Conservation (phyloP, 2,797 vertebrate genomes). For the Microhierax caerulescens region DNA sequence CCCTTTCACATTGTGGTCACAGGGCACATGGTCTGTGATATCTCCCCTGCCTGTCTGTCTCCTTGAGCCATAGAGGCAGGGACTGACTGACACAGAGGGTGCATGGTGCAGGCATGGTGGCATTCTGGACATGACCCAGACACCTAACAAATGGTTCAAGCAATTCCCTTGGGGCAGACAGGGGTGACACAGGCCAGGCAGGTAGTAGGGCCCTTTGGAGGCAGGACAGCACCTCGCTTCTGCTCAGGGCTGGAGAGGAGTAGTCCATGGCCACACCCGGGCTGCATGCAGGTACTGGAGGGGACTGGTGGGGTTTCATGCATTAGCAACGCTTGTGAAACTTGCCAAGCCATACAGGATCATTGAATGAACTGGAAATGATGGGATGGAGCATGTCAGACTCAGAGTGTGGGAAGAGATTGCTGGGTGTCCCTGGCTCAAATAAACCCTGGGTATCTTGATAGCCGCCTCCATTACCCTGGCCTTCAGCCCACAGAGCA, state of each 20-base stretch:
- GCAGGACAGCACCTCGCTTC: background rate
- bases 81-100: accelerated
- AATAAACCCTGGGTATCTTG: background rate
- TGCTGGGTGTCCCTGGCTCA: background rate
- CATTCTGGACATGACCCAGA: background rate
- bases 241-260: background rate
- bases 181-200: background rate
- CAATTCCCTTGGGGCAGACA: accelerated
- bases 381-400: background rate
- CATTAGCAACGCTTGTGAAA: background rate
- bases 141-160: background rate
- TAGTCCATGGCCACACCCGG: background rate
- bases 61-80: background rate
- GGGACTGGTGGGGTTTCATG: background rate
- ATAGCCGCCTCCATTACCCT: background rate
- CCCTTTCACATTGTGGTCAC: accelerated
- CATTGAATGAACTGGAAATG: background rate
- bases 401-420: background rate
- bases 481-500: background rate
- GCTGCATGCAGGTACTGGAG: background rate
- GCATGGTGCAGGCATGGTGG: accelerated
- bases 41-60: background rate
- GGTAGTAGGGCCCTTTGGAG: background rate
- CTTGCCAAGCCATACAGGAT: background rate
- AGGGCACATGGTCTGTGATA: background rate